Conservation (phyloP, 2,797 vertebrate species). For the Scyliorhinus canicula region DNA sequence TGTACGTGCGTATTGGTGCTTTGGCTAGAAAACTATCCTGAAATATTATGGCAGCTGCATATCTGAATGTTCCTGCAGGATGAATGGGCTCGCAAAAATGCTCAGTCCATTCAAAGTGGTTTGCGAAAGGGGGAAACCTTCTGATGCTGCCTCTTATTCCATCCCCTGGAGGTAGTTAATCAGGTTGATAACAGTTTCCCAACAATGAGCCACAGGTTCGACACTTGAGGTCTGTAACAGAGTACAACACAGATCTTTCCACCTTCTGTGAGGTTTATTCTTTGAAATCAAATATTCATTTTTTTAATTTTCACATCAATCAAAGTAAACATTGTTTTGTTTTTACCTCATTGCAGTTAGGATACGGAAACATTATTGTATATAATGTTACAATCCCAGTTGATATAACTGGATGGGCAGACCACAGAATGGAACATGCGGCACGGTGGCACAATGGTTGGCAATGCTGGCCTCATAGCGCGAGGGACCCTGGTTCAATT, state of each 20-base stretch:
- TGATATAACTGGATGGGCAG: too few relatives aligned
- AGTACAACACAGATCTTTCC: neutral
- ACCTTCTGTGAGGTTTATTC: neutral
- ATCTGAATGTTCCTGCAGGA: neutral
- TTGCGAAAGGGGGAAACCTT: neutral
- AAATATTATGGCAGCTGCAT: neutral
- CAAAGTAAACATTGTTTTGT: neutral
- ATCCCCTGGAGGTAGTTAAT: neutral
- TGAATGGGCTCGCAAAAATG: neutral
- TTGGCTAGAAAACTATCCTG: neutral
- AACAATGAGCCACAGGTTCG: neutral
- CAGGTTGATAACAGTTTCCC: neutral
- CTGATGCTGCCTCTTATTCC: neutral
- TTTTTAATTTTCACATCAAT: neutral
- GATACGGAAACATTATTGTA: too few relatives aligned
- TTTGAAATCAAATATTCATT: neutral
- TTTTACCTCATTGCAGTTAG: neutral
- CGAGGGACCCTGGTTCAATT: too few relatives aligned
- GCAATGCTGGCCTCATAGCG: too few relatives aligned
- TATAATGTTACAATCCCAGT: too few relatives aligned
- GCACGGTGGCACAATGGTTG: too few relatives aligned
- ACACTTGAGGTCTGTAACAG: neutral
- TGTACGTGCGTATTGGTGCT: too few relatives aligned
- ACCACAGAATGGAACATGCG: too few relatives aligned
- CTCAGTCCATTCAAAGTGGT: neutral